Evolutionary conservation across 1,140 invertebrate genomes (phyloP), one percentile per base, ranked within the genome.

Genomic region (Apocrypta bakeri): DNA sequence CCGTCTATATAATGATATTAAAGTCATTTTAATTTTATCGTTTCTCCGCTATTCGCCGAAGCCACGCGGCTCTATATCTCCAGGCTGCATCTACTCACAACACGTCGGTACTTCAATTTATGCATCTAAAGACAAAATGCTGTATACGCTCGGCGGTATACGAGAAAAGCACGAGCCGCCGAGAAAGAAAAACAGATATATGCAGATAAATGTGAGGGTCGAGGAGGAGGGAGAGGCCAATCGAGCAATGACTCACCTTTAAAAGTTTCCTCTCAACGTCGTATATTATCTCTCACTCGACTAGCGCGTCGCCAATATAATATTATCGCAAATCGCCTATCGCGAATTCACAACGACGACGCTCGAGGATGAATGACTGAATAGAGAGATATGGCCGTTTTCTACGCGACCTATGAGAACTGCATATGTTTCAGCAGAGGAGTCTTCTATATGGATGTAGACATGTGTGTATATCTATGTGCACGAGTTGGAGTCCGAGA

Each of bases 281-380:
- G 71, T 84, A 79, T 75, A 84, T 84, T 84, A 79, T 79, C 76
- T 81, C 61, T 64, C 9, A 72, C 48, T n/a, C 69, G 29, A 9
- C 27, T 72, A 37, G 33, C 42, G 75, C 74, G 79, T 79, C 76
- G 80, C 72, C 76, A 48, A 76, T 84, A 76, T 82, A 83, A 82
- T 84, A 84, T 84, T 84, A 84, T 80, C 81, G 84, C 68, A 77
- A 84, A 84, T 84, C 84, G 79, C 24, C 27, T 78, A 82, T 82
- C 81, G 76, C 81, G 11, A 77, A 77, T 77, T 75, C 73, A 61
- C 73, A 27, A 64, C 74, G 69, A 66, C 75, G 75, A 78, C 75
- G 42, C 17, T 76, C 81, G 71, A 76, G 66, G 80, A 84, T 80
- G 76, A 69, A 82, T 76, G 84, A 75, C 82, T 79, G 76, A 79